Evolutionary conservation across 2,113 vertebrate genomes (phyloP), one percentile per base, ranked within the genome.

Genomic region (Sorex fumeus): DNA sequence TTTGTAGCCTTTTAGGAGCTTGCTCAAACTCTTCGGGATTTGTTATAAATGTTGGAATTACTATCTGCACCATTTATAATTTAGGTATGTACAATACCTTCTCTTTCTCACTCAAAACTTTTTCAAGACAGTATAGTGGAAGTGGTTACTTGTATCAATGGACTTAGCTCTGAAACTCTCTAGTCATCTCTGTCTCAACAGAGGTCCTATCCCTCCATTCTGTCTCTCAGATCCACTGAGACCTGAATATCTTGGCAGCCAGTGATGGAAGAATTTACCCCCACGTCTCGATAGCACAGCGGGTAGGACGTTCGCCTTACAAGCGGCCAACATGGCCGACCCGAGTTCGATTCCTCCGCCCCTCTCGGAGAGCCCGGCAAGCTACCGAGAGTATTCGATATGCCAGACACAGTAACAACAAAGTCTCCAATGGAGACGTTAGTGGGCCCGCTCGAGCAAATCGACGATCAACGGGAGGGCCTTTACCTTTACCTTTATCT

Each of bases 1-100:
- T 25, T 91, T 85, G 19, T 57, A 50, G 57, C 18, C 30, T 34
- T 47, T 84, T 19, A 53, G 40, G 84, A 94, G 84, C 8, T 82
- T 90, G 32, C 34, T 72, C 53, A 23, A 69, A 57, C 8, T 50
- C 78, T 83, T 25, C 40, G 8, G 36, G 32, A 36, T 80, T 21
- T 34, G 34, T 67, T 60, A 11, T 45, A 74, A 50, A 43, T 85
- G 43, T 36, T 87, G 13, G 23, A 57, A 70, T 27, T 80, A 70
- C 23, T 43, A 80, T 79, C 19, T 82, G 28, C 15, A 74, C 70
- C 67, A 30, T 69, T 43, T 69, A 19, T 84, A 40, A 90, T 30
- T 79, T 83, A 84, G 43, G 36, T 74, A 60, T 36, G 32, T 57
- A 32, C 1, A 84, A 43, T 67, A 45, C 23, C 15, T 70, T 23